Conservation (phyloP, 2,888 invertebrate species). For the Exephanes ischioxanthus region DNA sequence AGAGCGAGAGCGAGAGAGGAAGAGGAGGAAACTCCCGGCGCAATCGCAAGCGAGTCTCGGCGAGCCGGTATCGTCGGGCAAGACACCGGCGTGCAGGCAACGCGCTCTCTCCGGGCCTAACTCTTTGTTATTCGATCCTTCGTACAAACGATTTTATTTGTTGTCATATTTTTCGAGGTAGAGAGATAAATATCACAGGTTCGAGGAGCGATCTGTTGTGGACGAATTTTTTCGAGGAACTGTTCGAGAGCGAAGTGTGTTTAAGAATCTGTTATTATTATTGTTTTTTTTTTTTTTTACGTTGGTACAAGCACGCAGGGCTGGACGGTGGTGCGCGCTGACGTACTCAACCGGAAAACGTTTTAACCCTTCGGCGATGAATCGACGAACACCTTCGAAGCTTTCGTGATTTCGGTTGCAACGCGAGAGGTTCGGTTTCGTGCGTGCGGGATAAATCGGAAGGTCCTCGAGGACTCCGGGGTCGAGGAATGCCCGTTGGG, state of each 20-base stretch:
- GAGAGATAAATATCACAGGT: no score
- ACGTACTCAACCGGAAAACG: no score
- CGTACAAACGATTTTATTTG: not conserved
- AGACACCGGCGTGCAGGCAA: conserved; percentile 64
- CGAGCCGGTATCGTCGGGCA: conserved; percentile 70
- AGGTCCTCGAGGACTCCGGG: not conserved
- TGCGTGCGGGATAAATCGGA: not conserved
- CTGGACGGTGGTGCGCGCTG: no score
- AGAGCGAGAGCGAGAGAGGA: conserved; percentile 24
- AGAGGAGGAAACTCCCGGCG: conserved; percentile 61
- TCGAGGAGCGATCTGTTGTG: no score
- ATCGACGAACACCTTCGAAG: no score
- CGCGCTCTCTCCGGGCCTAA: conserved; percentile 57
- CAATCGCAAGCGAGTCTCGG: conserved; percentile 68
- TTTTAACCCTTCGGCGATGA: no score
- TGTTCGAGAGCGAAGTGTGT: no score
- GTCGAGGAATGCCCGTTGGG: not conserved
- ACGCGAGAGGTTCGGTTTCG: not conserved
- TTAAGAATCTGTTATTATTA: no score
- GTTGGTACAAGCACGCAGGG: no score
- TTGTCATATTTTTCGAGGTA: not conserved
- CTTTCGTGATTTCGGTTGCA: no score
- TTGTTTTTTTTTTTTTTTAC: no score
- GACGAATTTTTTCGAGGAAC: no score
- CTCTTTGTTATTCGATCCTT: conserved; percentile 8